Evolutionary conservation across 2,113 vertebrate genomes (phyloP), one percentile per base, ranked within the genome.

Genomic region (Lepus americanus): DNA sequence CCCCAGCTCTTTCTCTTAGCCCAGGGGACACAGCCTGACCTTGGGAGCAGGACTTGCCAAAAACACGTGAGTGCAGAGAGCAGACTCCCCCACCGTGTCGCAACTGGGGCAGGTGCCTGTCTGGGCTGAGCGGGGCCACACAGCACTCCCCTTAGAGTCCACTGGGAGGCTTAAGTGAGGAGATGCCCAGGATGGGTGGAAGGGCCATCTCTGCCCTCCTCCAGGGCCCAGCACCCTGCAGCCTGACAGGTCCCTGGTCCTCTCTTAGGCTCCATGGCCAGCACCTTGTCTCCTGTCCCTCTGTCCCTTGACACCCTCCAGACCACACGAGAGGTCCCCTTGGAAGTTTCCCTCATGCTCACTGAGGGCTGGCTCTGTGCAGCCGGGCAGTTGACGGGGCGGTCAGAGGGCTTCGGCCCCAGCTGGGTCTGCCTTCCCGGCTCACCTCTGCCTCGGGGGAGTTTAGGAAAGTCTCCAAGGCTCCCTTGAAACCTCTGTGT

Each of bases 231-330:
- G 49, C 12, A 27, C 16, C 19, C 12, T 44, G 29, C 27, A 33
- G 0, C 6, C 6, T 19, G 31, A 27, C 12, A 1, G 20, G 4
- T 31, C 16, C 51, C 61, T 66, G 22, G n/a, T 55, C 66, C 10
- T 72, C 31, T 63, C 44, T 53, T 22, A 1, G 39, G 27, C 10
- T 27, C 19, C 31, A 0, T 13, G 51, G 1, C 61, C 0, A 1
- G 53, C n/a, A n/a, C 6, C 22, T 49, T 2, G 5, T 23, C 2
- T 1, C 49, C 3, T n/a, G 67, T 59, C 19, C 73, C 70, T 79
- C 33, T 11, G 9, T 14, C n/a, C 9, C 9, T 90, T 23, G 59
- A 55, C 55, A 69, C 49, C 66, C 8, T 33, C 20, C 1, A 1
- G 49, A 36, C 10, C 73, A n/a, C 44, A 36, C 3, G 10, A 16